Evolutionary conservation across 2,797 vertebrate species (phyloP).

Genomic region (Limosa lapponica): DNA sequence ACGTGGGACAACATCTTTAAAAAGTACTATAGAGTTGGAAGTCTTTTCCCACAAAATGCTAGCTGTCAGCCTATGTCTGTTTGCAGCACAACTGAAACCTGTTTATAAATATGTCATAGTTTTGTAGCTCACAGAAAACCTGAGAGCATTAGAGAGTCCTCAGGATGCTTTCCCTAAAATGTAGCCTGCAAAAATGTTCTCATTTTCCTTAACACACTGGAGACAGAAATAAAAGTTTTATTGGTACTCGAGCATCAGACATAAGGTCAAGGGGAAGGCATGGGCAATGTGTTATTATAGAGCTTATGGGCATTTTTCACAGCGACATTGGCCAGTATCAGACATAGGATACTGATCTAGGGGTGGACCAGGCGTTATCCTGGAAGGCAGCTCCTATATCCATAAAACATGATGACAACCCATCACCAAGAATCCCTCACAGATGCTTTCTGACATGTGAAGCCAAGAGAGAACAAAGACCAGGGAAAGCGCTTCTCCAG

Average conservation of each 20-base stretch:
- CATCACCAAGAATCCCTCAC: not conserved
- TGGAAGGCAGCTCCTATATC: not conserved
- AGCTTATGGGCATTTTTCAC: not conserved
- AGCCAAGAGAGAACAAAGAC: not conserved
- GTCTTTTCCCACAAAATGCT: not conserved
- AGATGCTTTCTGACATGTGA: not conserved
- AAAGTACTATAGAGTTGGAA: not conserved
- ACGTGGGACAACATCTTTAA: not conserved
- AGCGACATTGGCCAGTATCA: not conserved
- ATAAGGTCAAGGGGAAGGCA: not conserved
- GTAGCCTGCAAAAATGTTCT: not conserved
- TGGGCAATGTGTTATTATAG: not conserved
- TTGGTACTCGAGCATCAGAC: not conserved
- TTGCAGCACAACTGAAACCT: not conserved
- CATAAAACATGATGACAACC: not conserved
- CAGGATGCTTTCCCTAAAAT: not conserved
- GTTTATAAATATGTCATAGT: not conserved
- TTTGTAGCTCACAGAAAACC: not conserved
- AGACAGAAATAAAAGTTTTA: not conserved
- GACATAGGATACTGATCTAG: not conserved
- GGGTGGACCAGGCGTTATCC: not conserved
- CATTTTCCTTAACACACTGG: not conserved
- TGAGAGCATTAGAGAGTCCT: not conserved
- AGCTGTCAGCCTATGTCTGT: not conserved
- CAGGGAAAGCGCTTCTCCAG: not conserved